These are phyloP conservation scores for Etia nguti DNA, from an alignment of 2,113 vertebrate species.

Conservation along the genomic window DNA sequence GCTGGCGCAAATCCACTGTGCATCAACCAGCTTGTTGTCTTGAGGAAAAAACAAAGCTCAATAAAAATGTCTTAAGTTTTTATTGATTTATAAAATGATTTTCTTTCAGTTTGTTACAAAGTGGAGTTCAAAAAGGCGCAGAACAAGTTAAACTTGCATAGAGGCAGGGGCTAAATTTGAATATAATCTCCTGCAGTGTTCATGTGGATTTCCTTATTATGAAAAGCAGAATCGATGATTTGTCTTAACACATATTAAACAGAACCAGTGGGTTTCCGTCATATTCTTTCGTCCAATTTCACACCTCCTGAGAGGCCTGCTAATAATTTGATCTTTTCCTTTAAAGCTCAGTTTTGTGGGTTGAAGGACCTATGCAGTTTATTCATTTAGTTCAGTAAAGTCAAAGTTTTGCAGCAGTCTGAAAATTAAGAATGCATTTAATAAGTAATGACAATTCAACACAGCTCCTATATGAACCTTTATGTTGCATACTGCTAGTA, in stretches of 20 bases:
- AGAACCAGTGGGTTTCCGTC: neutral
- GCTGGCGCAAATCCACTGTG: neutral
- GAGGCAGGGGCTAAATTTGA: neutral
- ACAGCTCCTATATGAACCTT: neutral
- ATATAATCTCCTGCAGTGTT: neutral
- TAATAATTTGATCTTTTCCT: neutral
- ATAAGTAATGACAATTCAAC: neutral
- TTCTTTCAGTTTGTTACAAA: neutral
- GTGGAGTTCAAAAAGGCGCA: neutral
- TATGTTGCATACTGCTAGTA: neutral
- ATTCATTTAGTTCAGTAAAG: neutral
- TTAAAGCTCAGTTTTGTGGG: neutral
- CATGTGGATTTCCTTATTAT: neutral
- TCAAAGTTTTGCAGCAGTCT: neutral
- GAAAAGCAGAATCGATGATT: neutral
- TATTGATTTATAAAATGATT: neutral
- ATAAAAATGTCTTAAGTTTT: neutral
- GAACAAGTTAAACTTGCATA: neutral
- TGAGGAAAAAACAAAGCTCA: neutral
- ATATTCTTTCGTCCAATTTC: neutral
- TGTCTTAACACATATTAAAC: neutral
- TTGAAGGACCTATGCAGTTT: neutral
- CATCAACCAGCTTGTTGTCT: neutral
- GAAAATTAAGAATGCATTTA: neutral
- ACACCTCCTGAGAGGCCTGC: neutral